Base-by-base conservation (phyloP, 2,888 invertebrate genomes). In the Athalia cordata region DNA sequence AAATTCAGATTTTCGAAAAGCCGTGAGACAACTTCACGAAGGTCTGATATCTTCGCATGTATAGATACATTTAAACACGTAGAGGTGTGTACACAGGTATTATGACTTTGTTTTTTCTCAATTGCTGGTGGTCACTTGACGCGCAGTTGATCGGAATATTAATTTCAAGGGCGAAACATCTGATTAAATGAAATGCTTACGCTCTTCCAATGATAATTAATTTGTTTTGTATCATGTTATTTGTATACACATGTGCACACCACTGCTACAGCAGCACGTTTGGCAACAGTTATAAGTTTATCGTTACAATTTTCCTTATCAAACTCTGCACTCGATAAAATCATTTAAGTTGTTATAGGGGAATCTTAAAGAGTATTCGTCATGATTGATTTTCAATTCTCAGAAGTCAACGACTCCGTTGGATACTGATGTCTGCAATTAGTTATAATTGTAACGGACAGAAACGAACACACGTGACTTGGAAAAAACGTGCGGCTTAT, bases 141-240 rank as follows among this genome's bases (percentile, higher is more conserved):
- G 66, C 45, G 29, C 66, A 47, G 29, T 13, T 47, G 0, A 43
- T 9, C 6, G 5, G 47, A n/a, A 61, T 7, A n/a, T 6, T 61
- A 47, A 74, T 74, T 43, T 49, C 72, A 72, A 66, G 15, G 61
- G 11, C 13, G 45, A 59, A 59, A 47, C 59, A 61, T 15, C 13
- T 74, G 61, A 61, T 74, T 8, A 29, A 59, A 49, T 61, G 13
- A 4, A 55, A 74, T 13, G 61, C 13, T 29, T 49, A 47, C 59
- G 47, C 52, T 5, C 6, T 59, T 5, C 6, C 5, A 13, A 59
- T 74, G 47, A 59, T 59, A 74, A 74, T 74, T 74, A 61, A n/a
- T 74, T 74, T 74, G 47, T 74, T 74, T 61, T 61, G 49, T 66
- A 68, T 4, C 29, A 29, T 29, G 2, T 2, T 29, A 29, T 29